Percentiles rank a stretch among this genome's conserved stretches.
phyloP scores from a whole-genome alignment of 2,797 vertebrate species.

The Gastrophryne carolinensis region DNA sequence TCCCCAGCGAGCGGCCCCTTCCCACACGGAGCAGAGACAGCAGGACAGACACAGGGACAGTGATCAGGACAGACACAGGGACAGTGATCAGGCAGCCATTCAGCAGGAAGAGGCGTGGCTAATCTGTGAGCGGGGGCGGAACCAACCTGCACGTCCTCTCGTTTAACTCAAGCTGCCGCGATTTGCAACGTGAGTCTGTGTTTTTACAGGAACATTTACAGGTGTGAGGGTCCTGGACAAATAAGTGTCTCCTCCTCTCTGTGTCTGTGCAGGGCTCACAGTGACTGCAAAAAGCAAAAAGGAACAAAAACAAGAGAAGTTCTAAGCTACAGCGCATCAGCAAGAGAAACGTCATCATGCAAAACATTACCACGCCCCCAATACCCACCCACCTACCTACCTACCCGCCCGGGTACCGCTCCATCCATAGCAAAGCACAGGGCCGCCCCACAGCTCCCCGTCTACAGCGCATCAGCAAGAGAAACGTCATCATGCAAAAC shows the following conservation, averaged over 20 bases:
- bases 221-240: constrained; percentile 92
- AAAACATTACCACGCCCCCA: too few species aligned
- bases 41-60: not conserved
- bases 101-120: constrained; percentile 45
- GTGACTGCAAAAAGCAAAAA: constrained; percentile 96
- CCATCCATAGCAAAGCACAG: too few species aligned
- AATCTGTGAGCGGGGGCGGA: constrained; percentile 59
- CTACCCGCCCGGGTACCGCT: too few species aligned
- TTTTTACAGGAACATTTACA: constrained; percentile 98
- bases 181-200: constrained; percentile 94
- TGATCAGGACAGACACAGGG: not conserved
- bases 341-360: constrained; percentile 79
- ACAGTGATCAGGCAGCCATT: constrained; percentile 16
- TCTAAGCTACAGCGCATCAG: constrained; percentile 82
- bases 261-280: constrained; percentile 93
- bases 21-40: not conserved
- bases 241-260: constrained; percentile 91
- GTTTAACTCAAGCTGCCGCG: constrained; percentile 96
- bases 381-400: too few species aligned
- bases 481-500: constrained; percentile 78
- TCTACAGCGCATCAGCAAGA: constrained; percentile 80
- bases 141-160: constrained; percentile 99
- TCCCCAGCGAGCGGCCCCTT: not conserved
- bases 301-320: constrained; percentile 68
- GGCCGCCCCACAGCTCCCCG: too few species aligned